A percentile compares a stretch with the other conserved stretches of the same genome.
These are phyloP conservation scores for Tetragonula clypearis DNA, from an alignment of 1,140 invertebrate genomes.

Conservation along the genomic window DNA sequence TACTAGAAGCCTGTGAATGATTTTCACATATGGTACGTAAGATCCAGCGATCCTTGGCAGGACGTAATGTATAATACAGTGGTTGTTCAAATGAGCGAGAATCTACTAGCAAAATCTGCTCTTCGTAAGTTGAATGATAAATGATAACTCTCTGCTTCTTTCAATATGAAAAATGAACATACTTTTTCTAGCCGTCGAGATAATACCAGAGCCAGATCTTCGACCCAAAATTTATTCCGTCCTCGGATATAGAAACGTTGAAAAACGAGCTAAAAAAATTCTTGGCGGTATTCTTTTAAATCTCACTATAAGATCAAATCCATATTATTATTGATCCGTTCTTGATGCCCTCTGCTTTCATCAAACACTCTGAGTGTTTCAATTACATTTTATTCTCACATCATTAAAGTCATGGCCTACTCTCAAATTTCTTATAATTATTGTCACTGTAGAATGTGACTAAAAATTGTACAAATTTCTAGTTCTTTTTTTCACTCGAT, in stretches of 20 bases:
- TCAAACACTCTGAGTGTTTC: too few relatives aligned
- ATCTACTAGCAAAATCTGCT: constrained; percentile 23
- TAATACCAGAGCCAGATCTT: not conserved
- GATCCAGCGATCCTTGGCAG: constrained; percentile 65
- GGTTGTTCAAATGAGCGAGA: constrained; percentile 53
- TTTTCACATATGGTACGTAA: constrained; percentile 69
- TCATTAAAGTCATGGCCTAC: not conserved
- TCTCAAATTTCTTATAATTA: too few relatives aligned
- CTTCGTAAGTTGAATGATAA: constrained; percentile 34
- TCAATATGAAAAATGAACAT: not conserved
- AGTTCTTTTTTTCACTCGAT: too few relatives aligned
- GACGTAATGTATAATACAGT: constrained; percentile 54
- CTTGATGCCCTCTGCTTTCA: too few relatives aligned
- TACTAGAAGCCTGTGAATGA: constrained; percentile 17
- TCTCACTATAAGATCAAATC: too few relatives aligned
- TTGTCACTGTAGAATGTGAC: too few relatives aligned
- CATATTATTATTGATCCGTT: too few relatives aligned
- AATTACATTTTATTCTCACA: too few relatives aligned
- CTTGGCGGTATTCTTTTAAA: not conserved
- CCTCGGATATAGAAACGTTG: constrained; percentile 34
- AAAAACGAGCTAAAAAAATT: not conserved
- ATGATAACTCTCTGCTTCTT: too few relatives aligned
- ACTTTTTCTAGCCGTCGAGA: constrained; percentile 6
- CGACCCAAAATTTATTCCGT: constrained; percentile 55
- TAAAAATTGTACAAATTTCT: too few relatives aligned